A percentile compares a stretch with the other conserved stretches of the same genome.
These are phyloP conservation scores for Limulus polyphemus DNA, from an alignment of 2,888 invertebrate genomes.

Conservation along the genomic window DNA sequence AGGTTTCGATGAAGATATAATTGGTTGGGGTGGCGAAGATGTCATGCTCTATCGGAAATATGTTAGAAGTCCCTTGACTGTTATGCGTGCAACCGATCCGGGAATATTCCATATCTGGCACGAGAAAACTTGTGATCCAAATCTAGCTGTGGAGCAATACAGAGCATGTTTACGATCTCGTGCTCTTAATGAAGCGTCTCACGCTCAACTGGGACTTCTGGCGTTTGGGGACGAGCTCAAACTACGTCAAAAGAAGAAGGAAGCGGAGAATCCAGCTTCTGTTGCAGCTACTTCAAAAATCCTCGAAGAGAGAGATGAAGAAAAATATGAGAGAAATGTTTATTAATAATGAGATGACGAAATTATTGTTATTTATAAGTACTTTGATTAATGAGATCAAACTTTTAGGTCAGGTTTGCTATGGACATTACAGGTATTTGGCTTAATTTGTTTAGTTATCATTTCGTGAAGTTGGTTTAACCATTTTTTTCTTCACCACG, in stretches of 20 bases:
- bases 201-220: constrained; percentile 49
- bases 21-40: constrained; percentile 68
- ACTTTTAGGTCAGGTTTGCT: no score
- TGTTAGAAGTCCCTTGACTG: constrained; percentile 56
- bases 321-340: no score
- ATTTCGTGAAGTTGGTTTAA: no score
- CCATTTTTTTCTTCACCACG: no score
- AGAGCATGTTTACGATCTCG: constrained; percentile 59
- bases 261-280: no score
- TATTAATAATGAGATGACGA: no score
- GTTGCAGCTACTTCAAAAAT: no score
- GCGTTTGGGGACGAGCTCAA: constrained; percentile 18
- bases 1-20: constrained; percentile 60
- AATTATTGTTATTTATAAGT: no score
- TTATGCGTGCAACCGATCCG: constrained; percentile 61
- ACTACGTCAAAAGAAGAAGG: background rate
- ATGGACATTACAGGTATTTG: no score
- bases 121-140: constrained; percentile 49
- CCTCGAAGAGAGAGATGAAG: no score
- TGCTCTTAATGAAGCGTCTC: constrained; percentile 62
- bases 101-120: constrained; percentile 70
- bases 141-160: constrained; percentile 54
- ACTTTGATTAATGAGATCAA: no score
- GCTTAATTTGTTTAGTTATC: no score
- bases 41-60: constrained; percentile 64